These are phyloP conservation scores for Labeo rohita DNA, from an alignment of 2,113 vertebrate species.

Conservation along the genomic window DNA sequence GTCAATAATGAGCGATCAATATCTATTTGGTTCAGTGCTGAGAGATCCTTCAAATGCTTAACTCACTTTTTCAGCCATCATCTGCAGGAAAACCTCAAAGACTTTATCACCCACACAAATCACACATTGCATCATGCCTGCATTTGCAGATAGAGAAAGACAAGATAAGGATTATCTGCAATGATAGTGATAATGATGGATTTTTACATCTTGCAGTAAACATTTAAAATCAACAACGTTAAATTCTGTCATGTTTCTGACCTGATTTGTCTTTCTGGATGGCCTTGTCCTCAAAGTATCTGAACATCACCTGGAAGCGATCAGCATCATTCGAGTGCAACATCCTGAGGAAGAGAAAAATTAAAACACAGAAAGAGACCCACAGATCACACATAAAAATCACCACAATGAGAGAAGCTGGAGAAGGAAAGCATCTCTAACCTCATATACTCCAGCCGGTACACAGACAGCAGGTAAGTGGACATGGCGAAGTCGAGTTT, in stretches of 20 bases:
- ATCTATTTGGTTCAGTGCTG: not conserved
- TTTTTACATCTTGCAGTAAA: not conserved
- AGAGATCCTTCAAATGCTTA: not conserved
- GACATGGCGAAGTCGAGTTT: constrained; percentile 98
- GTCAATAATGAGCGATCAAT: not conserved
- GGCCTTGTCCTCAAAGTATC: constrained; percentile 97
- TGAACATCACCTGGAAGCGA: constrained; percentile 97
- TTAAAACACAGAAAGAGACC: not conserved
- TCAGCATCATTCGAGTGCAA: constrained; percentile 90
- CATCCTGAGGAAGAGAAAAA: constrained; percentile 76
- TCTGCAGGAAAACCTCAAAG: constrained; percentile 93
- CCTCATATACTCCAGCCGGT: constrained; percentile 96
- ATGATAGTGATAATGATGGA: not conserved
- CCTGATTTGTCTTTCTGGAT: constrained; percentile 98
- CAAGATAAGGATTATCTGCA: too few species aligned
- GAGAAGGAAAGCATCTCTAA: constrained; percentile 55
- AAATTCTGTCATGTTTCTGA: constrained; percentile 61
- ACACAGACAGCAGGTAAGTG: constrained; percentile 94
- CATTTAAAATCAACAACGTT: not conserved
- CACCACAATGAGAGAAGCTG: too few species aligned
- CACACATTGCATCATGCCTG: constrained; percentile 98
- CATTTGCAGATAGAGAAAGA: not conserved
- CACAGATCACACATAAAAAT: not conserved
- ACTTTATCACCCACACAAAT: constrained; percentile 95
- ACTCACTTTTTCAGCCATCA: constrained; percentile 92